These are phyloP conservation scores for Microcebus jonahi DNA, from an alignment of 2,113 vertebrate genomes.

Conservation along the genomic window DNA sequence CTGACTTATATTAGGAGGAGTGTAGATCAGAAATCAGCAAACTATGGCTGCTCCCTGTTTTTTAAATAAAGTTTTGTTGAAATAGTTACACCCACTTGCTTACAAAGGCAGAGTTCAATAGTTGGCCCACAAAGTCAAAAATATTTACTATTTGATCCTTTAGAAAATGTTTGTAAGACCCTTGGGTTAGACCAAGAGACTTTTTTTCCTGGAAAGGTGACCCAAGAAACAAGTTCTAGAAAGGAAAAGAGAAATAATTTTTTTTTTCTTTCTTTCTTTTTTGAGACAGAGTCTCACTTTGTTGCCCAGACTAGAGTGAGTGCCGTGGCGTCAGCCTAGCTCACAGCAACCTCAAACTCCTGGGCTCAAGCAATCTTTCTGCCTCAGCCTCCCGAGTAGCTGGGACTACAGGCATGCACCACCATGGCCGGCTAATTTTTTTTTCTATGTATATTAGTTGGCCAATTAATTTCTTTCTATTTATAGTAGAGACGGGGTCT, in stretches of 20 bases:
- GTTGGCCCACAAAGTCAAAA: background rate
- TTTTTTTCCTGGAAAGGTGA: background rate
- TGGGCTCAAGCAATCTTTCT: no score
- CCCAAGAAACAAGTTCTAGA: background rate
- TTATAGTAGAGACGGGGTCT: no score
- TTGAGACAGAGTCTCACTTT: no score
- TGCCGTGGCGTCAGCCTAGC: no score
- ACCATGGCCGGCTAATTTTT: no score
- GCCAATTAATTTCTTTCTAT: no score
- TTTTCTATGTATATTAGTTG: no score
- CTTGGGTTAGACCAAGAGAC: background rate
- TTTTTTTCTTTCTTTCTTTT: no score
- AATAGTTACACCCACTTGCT: conserved; percentile 17
- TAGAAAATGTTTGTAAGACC: conserved; percentile 13
- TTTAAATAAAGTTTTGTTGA: conserved; percentile 30
- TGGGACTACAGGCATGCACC: no score
- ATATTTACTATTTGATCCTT: background rate
- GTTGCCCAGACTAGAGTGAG: no score
- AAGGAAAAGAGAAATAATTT: background rate
- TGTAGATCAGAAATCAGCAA: background rate
- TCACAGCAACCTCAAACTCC: no score
- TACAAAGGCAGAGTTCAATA: background rate
- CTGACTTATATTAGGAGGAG: background rate
- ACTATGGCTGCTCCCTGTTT: background rate
- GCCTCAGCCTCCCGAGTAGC: no score